Evolutionary conservation across 2,797 vertebrate species (phyloP).

Genomic region (Sciurus vulgaris): DNA sequence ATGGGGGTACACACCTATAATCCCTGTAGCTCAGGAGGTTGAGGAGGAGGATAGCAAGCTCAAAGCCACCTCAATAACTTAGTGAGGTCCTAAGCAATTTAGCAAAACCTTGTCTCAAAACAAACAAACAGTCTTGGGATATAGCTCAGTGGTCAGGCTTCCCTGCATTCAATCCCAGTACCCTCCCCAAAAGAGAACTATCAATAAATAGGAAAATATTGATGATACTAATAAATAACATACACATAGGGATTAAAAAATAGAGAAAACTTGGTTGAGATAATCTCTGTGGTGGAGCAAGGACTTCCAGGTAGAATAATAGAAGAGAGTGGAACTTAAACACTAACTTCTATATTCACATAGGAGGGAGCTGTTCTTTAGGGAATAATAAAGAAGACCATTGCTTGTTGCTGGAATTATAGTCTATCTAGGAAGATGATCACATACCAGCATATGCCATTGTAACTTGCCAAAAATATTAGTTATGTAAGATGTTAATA

Average conservation of each 20-base stretch:
- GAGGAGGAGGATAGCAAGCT: too few relatives aligned
- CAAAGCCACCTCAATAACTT: too few relatives aligned
- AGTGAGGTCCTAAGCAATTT: too few relatives aligned
- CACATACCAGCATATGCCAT: not conserved
- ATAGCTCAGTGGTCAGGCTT: too few relatives aligned
- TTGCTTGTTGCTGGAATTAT: not conserved
- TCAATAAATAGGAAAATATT: not conserved
- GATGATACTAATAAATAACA: not conserved
- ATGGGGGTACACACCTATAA: too few relatives aligned
- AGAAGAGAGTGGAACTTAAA: not conserved
- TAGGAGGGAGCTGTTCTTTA: not conserved
- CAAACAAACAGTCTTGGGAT: too few relatives aligned
- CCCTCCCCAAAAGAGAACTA: not conserved
- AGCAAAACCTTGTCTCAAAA: too few relatives aligned
- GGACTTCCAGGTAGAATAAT: too few relatives aligned
- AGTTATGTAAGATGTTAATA: not conserved
- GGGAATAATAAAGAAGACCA: not conserved
- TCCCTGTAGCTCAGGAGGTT: too few relatives aligned
- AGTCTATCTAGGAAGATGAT: not conserved
- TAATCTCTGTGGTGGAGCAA: not conserved
- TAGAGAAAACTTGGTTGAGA: not conserved
- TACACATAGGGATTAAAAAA: not conserved
- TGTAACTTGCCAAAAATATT: not conserved
- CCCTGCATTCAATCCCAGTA: too few relatives aligned
- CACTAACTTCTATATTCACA: too few relatives aligned